Conservation (phyloP, 2,888 invertebrate species). For the Pardosa pseudoannulata region DNA sequence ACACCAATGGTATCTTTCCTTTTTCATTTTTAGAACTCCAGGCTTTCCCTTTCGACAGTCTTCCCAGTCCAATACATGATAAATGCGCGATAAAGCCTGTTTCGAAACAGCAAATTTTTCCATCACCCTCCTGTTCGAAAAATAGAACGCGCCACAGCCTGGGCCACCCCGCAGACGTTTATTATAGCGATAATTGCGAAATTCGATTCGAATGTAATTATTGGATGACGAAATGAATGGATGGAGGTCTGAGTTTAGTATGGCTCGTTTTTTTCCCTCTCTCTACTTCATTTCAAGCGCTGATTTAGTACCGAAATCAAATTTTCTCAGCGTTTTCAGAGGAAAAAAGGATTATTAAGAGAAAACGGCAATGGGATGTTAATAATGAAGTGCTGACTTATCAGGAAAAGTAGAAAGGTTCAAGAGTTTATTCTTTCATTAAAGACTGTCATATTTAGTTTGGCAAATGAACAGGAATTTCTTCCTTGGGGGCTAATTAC, state of each 20-base stretch:
- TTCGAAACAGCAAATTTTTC: conserved; percentile 6
- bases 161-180: conserved; percentile 10
- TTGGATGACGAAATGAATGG: conserved; percentile 24
- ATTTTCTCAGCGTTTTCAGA: conserved; percentile 8
- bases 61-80: conserved; percentile 26
- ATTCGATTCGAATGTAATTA: conserved; percentile 54
- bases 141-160: conserved; percentile 2
- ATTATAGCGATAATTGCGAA: conserved; percentile 55
- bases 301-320: conserved; percentile 1
- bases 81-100: not conserved
- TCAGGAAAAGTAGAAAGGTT: not conserved
- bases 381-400: conserved; percentile 12
- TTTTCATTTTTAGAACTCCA: too few relatives aligned
- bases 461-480: not conserved
- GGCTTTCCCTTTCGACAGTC: not conserved
- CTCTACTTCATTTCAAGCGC: not conserved
- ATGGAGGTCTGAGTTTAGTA: not conserved
- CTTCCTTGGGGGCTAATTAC: not conserved
- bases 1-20: too few relatives aligned
- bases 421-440: conserved; percentile 13
- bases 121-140: not conserved
- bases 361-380: not conserved
- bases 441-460: not conserved
- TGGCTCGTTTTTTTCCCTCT: not conserved
- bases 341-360: not conserved